Evolutionary conservation across 2,113 vertebrate genomes (phyloP), one percentile per base, ranked within the genome.

Genomic region (Callospermophilus lateralis): DNA sequence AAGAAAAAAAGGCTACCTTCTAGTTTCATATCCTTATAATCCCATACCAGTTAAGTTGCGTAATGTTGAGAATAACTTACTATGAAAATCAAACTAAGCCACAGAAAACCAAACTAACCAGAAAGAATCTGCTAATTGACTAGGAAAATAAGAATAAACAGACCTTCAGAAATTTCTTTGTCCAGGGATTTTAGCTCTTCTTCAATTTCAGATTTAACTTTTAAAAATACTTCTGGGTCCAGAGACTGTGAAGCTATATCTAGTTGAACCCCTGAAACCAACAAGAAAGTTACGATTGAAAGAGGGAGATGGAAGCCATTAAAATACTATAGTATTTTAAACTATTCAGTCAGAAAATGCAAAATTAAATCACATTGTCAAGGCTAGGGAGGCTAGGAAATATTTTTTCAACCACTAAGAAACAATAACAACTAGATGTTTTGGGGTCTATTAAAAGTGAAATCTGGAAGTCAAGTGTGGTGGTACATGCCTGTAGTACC

Each of bases 131-230:
- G 93, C 2, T 91, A 90, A 97, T 97, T 86, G 85, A 81, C 55
- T 6, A 58, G 30, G 26, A 78, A 84, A 83, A 61, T 20, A 85
- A 92, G 77, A 98, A 97, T 94, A 86, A 68, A 99, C 98, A 98
- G 97, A 99, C 99, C 99, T 98, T 99, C 99, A 93, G 98, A 97
- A 94, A 99, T 99, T 97, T 99, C 99, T 88, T 99, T 99, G 96
- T 99, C 99, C 93, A 99, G 99, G 87, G 15, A 98, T 96, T 98
- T 99, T 93, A 99, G 98, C 90, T 99, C 99, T 96, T 99, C 99
- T 89, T 99, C 99, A 48, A 99, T 99, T 98, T 99, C 98, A 85
- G 94, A 96, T 98, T 99, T 99, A 97, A 99, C 97, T 97, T 98
- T 98, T 95, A 98, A 98, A 91, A 99, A 98, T 95, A 98, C 96